Base-by-base conservation (phyloP, 1,140 invertebrate species). In the Drosophila nikananu region DNA sequence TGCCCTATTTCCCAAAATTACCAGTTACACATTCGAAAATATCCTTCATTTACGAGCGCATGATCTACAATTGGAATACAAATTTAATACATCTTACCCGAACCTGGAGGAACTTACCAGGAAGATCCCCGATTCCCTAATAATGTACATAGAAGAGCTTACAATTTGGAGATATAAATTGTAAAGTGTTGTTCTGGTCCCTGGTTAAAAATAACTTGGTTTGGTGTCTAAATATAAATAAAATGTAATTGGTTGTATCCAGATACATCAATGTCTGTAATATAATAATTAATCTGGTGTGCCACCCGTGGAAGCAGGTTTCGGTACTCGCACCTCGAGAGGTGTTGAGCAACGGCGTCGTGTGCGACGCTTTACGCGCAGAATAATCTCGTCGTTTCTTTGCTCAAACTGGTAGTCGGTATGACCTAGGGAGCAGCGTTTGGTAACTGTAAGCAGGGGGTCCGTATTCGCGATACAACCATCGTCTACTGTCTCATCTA, bases 351-450 rank as follows among this genome's bases (percentile, higher is more conserved):
- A 48, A 27, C 51, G 77, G 2, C 61, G 52, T 30, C 81, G 66
- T 35, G 17, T 44, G 27, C 86, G 86, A 13, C 84, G 81, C 17
- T 71, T 90, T 1, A 89, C 86, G 7, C 84, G 70, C 19, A 89
- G 30, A 2, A 89, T 68, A 9, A 77, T 72, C 57, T 86, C 81
- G 49, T 75, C 80, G 35, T 87, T 81, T 15, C 90, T 64, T n/a
- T 75, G 76, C 59, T 92, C 91, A 21, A 84, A 92, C 52, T 86
- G 84, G 71, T 92, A 92, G 41, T 92, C 82, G 8, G 77, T 87
- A 8, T 80, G 51, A n/a, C 91, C 91, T 9, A 92, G 51, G 0
- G 91, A 90, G n/a, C 86, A 81, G 15, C 82, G 87, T 41, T 92
- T 92, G n/a, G 80, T 91, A 5, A 87, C 58, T 30, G 39, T 59